phyloP scores from a whole-genome alignment of 2,113 vertebrate species.

The Castor canadensis region DNA sequence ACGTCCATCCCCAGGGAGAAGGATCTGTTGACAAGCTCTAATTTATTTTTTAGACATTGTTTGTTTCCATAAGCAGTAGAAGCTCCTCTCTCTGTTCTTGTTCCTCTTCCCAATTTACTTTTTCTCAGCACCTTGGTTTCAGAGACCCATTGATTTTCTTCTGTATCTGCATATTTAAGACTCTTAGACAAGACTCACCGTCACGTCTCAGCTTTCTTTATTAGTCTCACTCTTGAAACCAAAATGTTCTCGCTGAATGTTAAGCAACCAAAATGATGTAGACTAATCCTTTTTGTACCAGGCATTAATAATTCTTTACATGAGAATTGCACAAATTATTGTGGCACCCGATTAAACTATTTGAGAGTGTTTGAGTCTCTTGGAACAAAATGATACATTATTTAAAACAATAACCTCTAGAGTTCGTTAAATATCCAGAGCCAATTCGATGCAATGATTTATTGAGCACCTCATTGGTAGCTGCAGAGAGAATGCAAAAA shows the following conservation, averaged over 20 bases:
- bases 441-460: background rate
- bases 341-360: background rate
- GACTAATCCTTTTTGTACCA: background rate
- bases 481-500: background rate
- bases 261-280: background rate
- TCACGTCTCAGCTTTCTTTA: rapidly evolving
- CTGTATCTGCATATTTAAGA: background rate
- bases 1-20: background rate
- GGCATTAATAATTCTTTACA: background rate
- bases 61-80: background rate
- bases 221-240: background rate
- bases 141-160: background rate
- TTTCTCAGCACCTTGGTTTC: background rate
- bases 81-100: background rate
- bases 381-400: background rate
- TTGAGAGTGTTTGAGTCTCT: background rate
- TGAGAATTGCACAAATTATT: background rate
- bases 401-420: conserved; percentile 48
- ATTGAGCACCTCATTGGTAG: background rate
- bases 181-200: rapidly evolving
- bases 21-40: background rate
- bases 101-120: background rate
- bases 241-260: background rate
- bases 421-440: conserved; percentile 24
- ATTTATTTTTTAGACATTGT: background rate